A percentile compares a stretch with the other conserved stretches of the same genome.
phyloP scores from a whole-genome alignment of 2,797 vertebrate species.

The Cuculus canorus region DNA sequence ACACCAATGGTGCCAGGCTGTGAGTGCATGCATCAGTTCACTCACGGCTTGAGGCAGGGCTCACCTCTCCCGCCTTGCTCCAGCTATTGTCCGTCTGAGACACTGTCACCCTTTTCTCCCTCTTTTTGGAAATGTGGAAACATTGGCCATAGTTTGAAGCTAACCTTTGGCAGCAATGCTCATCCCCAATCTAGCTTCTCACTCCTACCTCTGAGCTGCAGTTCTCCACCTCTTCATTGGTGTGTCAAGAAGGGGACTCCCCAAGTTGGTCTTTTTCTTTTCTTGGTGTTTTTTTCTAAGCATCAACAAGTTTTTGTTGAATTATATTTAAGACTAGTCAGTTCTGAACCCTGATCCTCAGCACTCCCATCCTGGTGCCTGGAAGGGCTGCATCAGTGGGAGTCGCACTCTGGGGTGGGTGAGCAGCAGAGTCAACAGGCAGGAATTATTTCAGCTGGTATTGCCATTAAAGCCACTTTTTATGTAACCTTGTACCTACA shows the following conservation, averaged over 20 bases:
- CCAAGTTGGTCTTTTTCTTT: not conserved
- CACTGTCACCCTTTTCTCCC: not conserved
- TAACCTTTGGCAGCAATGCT: not conserved
- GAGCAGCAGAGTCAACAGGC: not conserved
- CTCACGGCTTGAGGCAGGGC: not conserved
- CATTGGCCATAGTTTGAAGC: not conserved
- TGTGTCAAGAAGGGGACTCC: not conserved
- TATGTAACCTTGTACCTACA: not conserved
- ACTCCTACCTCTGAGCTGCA: not conserved
- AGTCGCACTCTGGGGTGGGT: not conserved
- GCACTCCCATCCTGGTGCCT: not conserved
- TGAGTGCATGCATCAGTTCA: rapidly evolving
- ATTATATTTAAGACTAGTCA: not conserved
- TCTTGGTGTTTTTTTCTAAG: not conserved
- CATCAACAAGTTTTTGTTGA: not conserved
- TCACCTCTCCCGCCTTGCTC: not conserved
- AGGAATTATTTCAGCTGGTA: not conserved
- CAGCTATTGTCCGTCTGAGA: not conserved
- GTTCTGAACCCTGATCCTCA: not conserved
- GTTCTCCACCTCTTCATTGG: not conserved
- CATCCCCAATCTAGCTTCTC: not conserved
- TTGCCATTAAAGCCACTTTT: not conserved
- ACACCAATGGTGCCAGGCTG: not conserved
- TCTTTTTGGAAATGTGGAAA: not conserved
- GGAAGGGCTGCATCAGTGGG: not conserved